Base-by-base conservation (phyloP, 2,797 vertebrate genomes). In the Acrossocheilus fasciatus region DNA sequence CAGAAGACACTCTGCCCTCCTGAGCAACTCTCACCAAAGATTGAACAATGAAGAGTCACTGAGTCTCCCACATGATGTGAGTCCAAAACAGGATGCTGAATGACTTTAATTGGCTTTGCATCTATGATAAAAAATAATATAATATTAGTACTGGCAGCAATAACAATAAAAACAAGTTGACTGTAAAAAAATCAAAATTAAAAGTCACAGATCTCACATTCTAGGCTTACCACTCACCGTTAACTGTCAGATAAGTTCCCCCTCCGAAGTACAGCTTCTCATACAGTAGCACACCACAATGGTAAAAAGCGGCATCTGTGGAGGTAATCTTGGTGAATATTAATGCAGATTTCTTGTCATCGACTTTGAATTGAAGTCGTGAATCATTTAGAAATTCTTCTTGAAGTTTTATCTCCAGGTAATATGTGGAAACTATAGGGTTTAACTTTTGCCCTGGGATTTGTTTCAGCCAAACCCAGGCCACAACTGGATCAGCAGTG, bases 1-100 rank as follows among this genome's bases (percentile, higher is more conserved):
- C 89, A 89, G 83, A 84, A 86, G 50, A 89, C 81, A 76, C 72
- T 86, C 62, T 88, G 76, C 20, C 86, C 75, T 86, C 69, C 86
- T 74, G 79, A 59, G 43, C 86, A 87, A 82, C 10, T 83, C 81
- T 78, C 86, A 72, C 66, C 36, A 39, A 73, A 64, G 0, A 92
- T 80, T 12, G 90, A 90, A 11, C 92, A 93, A 87, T 89, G 89
- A 15, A 94, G 26, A 20, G 64, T 88, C 85, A 90, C 87, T 9
- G 87, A 90, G 74, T 52, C 83, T 4, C 91, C 91, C 4, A 41
- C 30, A 14, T 77, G 72, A 80, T 89, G 2, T 1, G 26, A 86
- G 41, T 89, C 90, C 73, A 88, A 90, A 20, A 20, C 72, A 1
- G 88, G 90, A 10, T 59, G 34, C 52, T 79, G 76, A 39, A 43